Conservation (phyloP, 2,113 vertebrate genomes). For the Cyanocitta stelleri region DNA sequence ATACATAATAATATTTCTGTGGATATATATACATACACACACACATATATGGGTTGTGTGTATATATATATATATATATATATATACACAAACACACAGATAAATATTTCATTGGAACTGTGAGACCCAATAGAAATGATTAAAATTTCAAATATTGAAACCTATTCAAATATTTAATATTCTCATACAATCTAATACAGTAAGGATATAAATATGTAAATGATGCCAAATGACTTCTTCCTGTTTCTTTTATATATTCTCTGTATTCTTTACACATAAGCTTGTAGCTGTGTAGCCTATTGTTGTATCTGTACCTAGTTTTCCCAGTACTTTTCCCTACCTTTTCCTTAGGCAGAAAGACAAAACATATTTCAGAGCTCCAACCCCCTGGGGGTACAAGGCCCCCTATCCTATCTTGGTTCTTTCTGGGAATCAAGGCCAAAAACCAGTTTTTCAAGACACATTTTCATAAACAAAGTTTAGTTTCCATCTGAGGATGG, state of each 20-base stretch:
- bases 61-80: too few relatives aligned
- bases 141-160: not conserved
- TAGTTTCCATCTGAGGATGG: too few relatives aligned
- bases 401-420: not conserved
- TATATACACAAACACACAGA: too few relatives aligned
- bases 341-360: not conserved
- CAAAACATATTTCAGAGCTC: not conserved
- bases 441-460: not conserved
- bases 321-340: not conserved
- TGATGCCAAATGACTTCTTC: not conserved
- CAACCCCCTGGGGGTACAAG: not conserved
- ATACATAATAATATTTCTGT: not conserved
- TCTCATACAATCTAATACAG: not conserved
- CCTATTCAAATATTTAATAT: not conserved
- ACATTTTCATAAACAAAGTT: not conserved
- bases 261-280: not conserved
- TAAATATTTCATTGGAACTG: not conserved
- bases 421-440: not conserved
- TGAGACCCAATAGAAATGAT: not conserved
- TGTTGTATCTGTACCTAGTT: not conserved
- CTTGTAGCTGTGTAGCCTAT: not conserved
- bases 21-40: not conserved
- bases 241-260: not conserved
- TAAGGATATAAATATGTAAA: not conserved
- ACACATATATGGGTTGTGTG: too few relatives aligned